Evolutionary conservation across 2,888 invertebrate genomes (phyloP), one percentile per base, ranked within the genome.

Genomic region (Pecten maximus): DNA sequence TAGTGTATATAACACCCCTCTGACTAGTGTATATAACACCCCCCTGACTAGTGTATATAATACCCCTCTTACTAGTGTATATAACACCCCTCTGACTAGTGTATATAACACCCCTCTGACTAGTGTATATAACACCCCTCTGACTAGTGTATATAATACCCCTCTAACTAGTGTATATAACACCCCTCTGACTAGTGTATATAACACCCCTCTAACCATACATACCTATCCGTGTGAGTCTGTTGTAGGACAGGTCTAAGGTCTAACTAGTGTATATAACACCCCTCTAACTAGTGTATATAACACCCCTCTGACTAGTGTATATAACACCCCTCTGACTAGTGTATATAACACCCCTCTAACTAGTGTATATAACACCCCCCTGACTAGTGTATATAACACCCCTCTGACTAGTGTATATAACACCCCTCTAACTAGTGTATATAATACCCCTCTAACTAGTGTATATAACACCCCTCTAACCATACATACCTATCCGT

Each of bases 191-290:
- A 12, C 44, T 12, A n/a, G n/a, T 44, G 4, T 44, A 44, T 44
- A 44, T 12, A 44, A 44, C 44, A 44, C 12, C 23, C 39, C 19
- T 2, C 54, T n/a, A 54, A 6, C 19, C 28, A 23, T 16, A 90
- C 93, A 92, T 92, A 96, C 96, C 95, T 87, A 96, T 89, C 88
- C 95, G 93, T 15, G 96, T 96, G 89, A 96, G 95, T 74, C 93
- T 94, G 92, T 96, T 96, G 89, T 96, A 92, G 8, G 95, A 93
- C 0, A 96, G 89, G 91, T 96, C 94, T 23, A 96, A 92, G 94
- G n/a, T n/a, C n/a, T 16, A 54, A 19, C 50, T 19, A 54, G 50
- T 12, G 8, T 44, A 19, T 54, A 54, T 19, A 54, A 2, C 12
- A 54, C 50, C 3, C 0, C 23, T 8, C 74, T 74, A 16, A 23